These are phyloP conservation scores for Meteorus colon DNA, from an alignment of 2,888 invertebrate species.

Conservation along the genomic window DNA sequence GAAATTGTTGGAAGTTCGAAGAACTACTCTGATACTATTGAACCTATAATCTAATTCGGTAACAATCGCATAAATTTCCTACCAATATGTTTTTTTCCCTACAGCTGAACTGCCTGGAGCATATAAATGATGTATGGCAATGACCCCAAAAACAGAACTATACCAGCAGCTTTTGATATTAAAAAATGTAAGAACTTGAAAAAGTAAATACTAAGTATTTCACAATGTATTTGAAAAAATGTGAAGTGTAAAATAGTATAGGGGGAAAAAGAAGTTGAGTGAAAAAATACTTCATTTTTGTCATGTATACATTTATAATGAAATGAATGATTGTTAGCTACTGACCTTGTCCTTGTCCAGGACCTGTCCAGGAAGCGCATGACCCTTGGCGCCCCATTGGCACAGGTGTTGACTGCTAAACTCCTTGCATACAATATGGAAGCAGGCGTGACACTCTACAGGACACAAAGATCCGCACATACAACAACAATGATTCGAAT, in stretches of 20 bases:
- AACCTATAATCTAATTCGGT: too few relatives aligned
- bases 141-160: too few relatives aligned
- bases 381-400: slow-evolving; percentile 70
- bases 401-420: slow-evolving; percentile 69
- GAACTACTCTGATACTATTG: too few relatives aligned
- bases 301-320: neutral
- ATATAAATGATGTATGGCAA: too few relatives aligned
- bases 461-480: slow-evolving; percentile 78
- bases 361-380: slow-evolving; percentile 66
- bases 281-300: neutral
- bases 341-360: slow-evolving; percentile 70
- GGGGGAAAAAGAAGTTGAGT: neutral
- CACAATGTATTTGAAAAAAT: too few relatives aligned
- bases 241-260: too few relatives aligned
- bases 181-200: neutral
- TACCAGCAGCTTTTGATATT: neutral
- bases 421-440: slow-evolving; percentile 77
- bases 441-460: slow-evolving; percentile 80
- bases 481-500: slow-evolving; percentile 75
- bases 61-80: too few relatives aligned
- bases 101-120: too few relatives aligned
- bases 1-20: too few relatives aligned
- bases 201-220: too few relatives aligned
- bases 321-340: slow-evolving; percentile 24
- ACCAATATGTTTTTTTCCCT: too few relatives aligned